Conservation (phyloP, 2,113 vertebrate genomes). For the Grallaria varia region DNA sequence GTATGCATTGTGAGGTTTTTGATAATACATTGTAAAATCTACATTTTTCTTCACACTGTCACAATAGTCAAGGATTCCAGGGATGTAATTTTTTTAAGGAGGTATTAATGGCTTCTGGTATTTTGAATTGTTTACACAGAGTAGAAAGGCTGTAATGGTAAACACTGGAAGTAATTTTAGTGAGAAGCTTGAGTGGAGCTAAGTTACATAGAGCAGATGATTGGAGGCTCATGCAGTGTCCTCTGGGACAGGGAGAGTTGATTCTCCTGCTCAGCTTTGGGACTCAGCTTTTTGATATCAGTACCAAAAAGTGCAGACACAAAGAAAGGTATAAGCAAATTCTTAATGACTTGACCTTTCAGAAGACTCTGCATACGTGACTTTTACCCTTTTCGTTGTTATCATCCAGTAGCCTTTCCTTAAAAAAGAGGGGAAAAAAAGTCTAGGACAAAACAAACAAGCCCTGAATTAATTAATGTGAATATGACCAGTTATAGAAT, state of each 20-base stretch:
- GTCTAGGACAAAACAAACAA: background rate
- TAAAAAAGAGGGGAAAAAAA: background rate
- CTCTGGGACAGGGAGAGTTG: fast-evolving
- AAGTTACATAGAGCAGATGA: background rate
- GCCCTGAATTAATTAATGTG: constrained; percentile 4
- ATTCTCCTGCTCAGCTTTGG: background rate
- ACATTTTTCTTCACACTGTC: background rate
- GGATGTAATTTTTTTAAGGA: background rate
- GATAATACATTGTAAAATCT: background rate
- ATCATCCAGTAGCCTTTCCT: background rate
- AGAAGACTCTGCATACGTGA: background rate
- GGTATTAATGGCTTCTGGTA: background rate
- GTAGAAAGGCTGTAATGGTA: background rate
- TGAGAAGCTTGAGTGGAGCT: background rate
- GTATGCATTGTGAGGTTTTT: background rate
- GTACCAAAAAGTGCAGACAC: background rate
- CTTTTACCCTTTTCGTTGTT: constrained; percentile 52
- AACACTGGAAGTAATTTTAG: constrained; percentile 2
- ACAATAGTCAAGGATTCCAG: background rate
- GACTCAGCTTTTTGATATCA: background rate
- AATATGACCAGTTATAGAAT: background rate
- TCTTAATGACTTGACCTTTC: constrained; percentile 58
- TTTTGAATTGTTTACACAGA: background rate
- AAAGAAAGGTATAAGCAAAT: constrained; percentile 14
- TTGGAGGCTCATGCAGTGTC: background rate